Percentiles rank a stretch among this genome's conserved stretches.
phyloP scores from a whole-genome alignment of 2,888 invertebrate species.

The Laspeyria flexula region DNA sequence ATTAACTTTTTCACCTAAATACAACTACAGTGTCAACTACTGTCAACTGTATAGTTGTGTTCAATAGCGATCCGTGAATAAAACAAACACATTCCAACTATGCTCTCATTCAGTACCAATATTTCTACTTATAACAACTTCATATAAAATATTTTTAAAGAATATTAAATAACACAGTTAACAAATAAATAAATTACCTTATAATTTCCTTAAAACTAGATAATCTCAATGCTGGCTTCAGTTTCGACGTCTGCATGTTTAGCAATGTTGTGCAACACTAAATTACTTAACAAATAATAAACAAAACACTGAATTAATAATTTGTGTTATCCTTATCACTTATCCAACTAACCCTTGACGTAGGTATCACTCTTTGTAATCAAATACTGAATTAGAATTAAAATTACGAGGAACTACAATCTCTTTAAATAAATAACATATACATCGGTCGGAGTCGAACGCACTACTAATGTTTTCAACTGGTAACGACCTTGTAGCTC shows the following conservation, averaged over 20 bases:
- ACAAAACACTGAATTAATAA: not conserved
- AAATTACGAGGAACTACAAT: too few species aligned
- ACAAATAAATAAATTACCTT: constrained; percentile 16
- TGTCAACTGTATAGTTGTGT: too few species aligned
- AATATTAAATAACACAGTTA: not conserved
- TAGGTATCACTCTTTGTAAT: not conserved
- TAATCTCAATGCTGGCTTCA: constrained; percentile 25
- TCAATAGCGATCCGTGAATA: too few species aligned
- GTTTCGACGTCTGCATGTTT: constrained; percentile 30
- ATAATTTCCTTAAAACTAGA: constrained; percentile 15
- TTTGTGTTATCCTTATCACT: constrained; percentile 1
- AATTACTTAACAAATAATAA: too few species aligned
- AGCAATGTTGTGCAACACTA: not conserved
- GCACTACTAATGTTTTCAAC: not conserved
- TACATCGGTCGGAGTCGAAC: not conserved
- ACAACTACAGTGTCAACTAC: too few species aligned
- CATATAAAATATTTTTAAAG: too few species aligned
- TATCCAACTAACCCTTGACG: not conserved
- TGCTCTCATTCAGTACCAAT: too few species aligned
- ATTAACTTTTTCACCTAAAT: too few species aligned
- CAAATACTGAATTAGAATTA: not conserved
- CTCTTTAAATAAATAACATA: not conserved
- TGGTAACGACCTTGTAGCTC: not conserved
- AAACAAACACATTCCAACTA: too few species aligned
- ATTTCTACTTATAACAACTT: too few species aligned